Evolutionary conservation across 2,888 invertebrate species (phyloP).

Genomic region (Dicycla oo): DNA sequence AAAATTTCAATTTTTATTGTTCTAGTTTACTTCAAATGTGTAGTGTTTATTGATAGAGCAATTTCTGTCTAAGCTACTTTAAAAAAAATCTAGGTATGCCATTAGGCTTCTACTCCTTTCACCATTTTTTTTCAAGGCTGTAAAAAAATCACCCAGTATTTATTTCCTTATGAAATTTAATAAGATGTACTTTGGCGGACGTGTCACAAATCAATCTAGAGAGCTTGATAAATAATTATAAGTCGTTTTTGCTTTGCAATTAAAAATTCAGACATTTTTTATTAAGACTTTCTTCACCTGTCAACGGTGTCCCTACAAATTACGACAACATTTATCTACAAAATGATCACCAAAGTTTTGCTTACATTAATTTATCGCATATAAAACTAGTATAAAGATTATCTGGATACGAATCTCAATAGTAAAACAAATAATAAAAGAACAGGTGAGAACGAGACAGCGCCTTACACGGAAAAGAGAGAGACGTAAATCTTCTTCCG

Average conservation of each 20-base stretch:
- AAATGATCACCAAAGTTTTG: constrained; percentile 79
- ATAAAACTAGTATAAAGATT: constrained; percentile 87
- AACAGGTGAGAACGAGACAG: constrained; percentile 69
- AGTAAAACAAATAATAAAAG: constrained; percentile 86
- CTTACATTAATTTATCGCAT: constrained; percentile 86
- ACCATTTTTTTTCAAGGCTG: too few relatives aligned
- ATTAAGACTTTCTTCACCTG: constrained; percentile 78
- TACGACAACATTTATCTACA: constrained; percentile 79
- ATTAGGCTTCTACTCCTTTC: too few relatives aligned
- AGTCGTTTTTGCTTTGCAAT: constrained; percentile 21
- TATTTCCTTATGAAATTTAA: too few relatives aligned
- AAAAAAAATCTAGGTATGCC: too few relatives aligned
- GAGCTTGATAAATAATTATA: too few relatives aligned
- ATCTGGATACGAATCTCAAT: constrained; percentile 85
- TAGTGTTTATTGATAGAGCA: too few relatives aligned
- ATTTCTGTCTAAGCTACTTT: too few relatives aligned
- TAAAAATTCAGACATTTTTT: constrained; percentile 48
- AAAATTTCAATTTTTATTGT: too few relatives aligned
- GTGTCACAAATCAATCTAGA: too few relatives aligned
- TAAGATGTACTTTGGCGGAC: too few relatives aligned
- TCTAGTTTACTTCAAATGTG: too few relatives aligned
- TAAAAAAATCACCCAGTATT: too few relatives aligned
- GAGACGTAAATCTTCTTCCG: constrained; percentile 82
- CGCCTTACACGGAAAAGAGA: constrained; percentile 71
- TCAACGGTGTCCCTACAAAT: constrained; percentile 83